Conservation (phyloP, 2,888 invertebrate genomes). For the Anoplius nigerrimus region DNA sequence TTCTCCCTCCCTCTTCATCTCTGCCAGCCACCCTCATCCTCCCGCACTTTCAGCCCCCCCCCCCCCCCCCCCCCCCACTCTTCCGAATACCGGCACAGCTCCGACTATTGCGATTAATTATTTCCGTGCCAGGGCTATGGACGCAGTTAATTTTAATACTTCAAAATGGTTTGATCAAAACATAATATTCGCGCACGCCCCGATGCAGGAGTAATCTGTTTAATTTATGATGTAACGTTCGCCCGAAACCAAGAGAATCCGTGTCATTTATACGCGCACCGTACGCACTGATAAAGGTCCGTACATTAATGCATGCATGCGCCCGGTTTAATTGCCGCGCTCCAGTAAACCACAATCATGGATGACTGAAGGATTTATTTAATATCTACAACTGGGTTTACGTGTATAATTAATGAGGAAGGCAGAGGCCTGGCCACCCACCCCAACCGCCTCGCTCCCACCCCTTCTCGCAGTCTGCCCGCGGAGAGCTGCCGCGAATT, state of each 20-base stretch:
- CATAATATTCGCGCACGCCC: not conserved
- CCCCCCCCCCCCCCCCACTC: no score
- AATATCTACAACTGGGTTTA: conserved; percentile 12
- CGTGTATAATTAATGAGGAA: conserved; percentile 9
- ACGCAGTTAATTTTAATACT: no score
- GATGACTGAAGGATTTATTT: conserved; percentile 27
- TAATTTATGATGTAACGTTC: conserved; percentile 6
- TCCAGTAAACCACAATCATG: conserved; percentile 20
- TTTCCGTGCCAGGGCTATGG: no score
- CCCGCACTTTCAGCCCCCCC: no score
- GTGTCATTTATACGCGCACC: conserved; percentile 26
- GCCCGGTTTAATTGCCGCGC: conserved; percentile 27
- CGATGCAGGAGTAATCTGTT: not conserved
- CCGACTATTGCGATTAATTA: no score
- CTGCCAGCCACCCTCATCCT: no score
- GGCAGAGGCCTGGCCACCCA: no score
- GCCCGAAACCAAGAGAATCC: conserved; percentile 19
- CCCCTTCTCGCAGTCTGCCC: no score
- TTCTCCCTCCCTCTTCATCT: no score
- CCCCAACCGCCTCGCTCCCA: no score
- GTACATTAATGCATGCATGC: conserved; percentile 18
- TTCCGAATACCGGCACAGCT: no score
- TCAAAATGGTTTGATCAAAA: not conserved
- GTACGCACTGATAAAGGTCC: conserved; percentile 21
- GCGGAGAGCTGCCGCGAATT: not conserved